Conservation (phyloP, 2,113 vertebrate species). For the Notothenia coriiceps region DNA sequence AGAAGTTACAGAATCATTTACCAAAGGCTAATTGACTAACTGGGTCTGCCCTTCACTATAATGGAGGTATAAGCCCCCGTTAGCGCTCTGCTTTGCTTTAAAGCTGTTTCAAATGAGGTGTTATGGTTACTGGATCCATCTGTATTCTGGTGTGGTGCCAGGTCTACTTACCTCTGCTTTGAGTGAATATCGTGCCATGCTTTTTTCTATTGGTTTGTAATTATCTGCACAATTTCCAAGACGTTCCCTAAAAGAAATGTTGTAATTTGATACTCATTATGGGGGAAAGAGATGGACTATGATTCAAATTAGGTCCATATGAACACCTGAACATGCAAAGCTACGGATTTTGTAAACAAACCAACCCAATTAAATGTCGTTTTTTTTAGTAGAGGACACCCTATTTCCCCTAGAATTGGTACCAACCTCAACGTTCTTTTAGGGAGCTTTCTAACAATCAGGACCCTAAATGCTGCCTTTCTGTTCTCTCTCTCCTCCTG, state of each 20-base stretch:
- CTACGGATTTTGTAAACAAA: not conserved
- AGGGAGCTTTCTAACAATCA: not conserved
- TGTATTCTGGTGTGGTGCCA: not conserved
- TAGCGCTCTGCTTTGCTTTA: constrained; percentile 49
- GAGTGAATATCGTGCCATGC: not conserved
- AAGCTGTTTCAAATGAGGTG: constrained; percentile 7
- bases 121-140: not conserved
- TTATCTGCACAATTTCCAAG: not conserved
- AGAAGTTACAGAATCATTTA: not conserved
- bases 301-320: not conserved
- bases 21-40: not conserved
- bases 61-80: not conserved
- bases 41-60: no score
- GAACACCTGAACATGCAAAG: not conserved
- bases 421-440: not conserved
- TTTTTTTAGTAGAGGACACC: not conserved
- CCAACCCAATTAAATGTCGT: not conserved
- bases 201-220: constrained; percentile 18
- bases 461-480: not conserved
- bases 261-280: not conserved
- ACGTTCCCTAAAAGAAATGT: not conserved
- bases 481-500: not conserved
- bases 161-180: not conserved
- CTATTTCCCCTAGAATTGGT: not conserved
- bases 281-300: not conserved